Evolutionary conservation across 2,113 vertebrate genomes (phyloP).

Genomic region (Varanus salvator): DNA sequence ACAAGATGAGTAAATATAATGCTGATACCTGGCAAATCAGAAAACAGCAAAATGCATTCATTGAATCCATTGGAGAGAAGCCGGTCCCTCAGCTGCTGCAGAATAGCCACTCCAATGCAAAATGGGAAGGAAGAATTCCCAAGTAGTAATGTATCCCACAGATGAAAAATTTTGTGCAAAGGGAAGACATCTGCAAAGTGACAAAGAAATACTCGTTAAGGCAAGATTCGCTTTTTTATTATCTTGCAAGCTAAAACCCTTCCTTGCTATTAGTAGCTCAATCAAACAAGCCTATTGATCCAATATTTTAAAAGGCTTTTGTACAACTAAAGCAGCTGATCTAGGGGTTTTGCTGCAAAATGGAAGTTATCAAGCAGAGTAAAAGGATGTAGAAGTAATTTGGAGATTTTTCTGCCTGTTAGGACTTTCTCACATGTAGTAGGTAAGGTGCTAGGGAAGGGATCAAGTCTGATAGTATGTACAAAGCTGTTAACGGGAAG

Average conservation of each 20-base stretch:
- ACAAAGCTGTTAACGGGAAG: too few species aligned
- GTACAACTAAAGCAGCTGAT: background rate
- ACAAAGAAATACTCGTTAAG: conserved; percentile 32
- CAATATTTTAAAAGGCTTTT: background rate
- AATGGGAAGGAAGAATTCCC: conserved; percentile 98
- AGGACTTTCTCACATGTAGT: background rate
- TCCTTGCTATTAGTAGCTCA: background rate
- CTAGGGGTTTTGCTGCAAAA: background rate
- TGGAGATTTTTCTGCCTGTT: background rate
- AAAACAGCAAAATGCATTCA: conserved; percentile 98
- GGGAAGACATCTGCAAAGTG: conserved; percentile 91
- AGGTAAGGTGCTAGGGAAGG: background rate
- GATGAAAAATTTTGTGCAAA: conserved; percentile 98
- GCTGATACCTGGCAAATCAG: conserved; percentile 93
- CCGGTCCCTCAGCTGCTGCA: conserved; percentile 94
- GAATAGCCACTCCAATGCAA: conserved; percentile 96
- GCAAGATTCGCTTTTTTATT: background rate
- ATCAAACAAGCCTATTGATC: background rate
- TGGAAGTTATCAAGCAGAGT: background rate
- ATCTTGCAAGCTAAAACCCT: background rate
- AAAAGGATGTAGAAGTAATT: background rate
- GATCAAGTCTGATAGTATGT: background rate
- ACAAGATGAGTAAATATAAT: background rate
- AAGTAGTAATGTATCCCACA: conserved; percentile 96
- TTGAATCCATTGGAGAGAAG: conserved; percentile 98